phyloP scores from a whole-genome alignment of 1,140 invertebrate genomes.

The Cheumatopsyche charites region DNA sequence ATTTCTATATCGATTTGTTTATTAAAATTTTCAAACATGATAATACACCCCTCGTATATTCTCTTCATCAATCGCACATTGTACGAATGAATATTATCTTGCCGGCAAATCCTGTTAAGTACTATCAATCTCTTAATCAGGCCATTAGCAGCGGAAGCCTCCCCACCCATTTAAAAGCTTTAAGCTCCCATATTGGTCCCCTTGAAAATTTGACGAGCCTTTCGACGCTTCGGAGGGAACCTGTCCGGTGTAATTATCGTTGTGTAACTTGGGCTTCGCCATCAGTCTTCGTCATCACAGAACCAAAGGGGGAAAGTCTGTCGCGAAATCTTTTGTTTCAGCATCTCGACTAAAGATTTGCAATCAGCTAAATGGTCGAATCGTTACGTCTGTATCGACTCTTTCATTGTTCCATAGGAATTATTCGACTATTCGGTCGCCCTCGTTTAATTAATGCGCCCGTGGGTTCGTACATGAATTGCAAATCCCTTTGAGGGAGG shows the following conservation, averaged over 20 bases:
- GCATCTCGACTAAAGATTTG: slow-evolving; percentile 39
- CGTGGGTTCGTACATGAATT: slow-evolving; percentile 63
- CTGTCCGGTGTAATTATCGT: slow-evolving; percentile 47
- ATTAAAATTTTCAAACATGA: neutral
- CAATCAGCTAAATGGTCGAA: slow-evolving; percentile 45
- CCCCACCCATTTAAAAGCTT: slow-evolving; percentile 43
- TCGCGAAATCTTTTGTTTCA: slow-evolving; percentile 46
- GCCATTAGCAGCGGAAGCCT: slow-evolving; percentile 40
- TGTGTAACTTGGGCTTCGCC: slow-evolving; percentile 32
- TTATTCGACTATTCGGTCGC: neutral
- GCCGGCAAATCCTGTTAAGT: slow-evolving; percentile 8
- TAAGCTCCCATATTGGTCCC: slow-evolving; percentile 37
- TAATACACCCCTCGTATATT: neutral
- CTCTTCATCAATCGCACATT: neutral
- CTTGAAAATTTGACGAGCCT: slow-evolving; percentile 35
- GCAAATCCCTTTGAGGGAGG: slow-evolving; percentile 62
- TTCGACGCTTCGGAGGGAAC: slow-evolving; percentile 24
- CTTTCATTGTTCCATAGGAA: too few species aligned
- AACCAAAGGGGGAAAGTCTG: slow-evolving; percentile 37
- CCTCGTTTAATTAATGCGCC: neutral
- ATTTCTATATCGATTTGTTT: too few species aligned
- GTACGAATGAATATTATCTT: slow-evolving; percentile 14
- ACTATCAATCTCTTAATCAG: slow-evolving; percentile 47
- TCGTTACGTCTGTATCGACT: neutral
- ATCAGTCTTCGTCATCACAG: slow-evolving; percentile 46